These are phyloP conservation scores for Orchestes rusci DNA, from an alignment of 2,888 invertebrate species.

Conservation along the genomic window DNA sequence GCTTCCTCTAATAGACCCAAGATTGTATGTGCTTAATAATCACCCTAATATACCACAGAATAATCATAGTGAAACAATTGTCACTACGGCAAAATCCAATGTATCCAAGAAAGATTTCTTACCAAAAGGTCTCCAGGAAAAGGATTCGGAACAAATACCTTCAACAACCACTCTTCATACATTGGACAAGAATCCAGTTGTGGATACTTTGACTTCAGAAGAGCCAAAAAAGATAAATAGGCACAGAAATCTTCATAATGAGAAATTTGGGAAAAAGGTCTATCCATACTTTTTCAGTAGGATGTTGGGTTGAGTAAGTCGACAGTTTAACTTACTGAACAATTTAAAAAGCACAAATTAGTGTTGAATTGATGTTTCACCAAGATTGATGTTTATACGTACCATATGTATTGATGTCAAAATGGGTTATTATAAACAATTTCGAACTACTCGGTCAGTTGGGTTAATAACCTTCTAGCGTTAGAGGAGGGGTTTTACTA, in stretches of 20 bases:
- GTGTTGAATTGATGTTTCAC: too few relatives aligned
- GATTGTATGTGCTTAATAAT: conserved; percentile 35
- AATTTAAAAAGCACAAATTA: too few relatives aligned
- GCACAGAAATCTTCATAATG: conserved; percentile 44
- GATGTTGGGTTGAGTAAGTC: conserved; percentile 48
- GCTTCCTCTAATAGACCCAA: conserved; percentile 35
- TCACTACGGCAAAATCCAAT: conserved; percentile 1
- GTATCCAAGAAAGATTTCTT: conserved; percentile 30
- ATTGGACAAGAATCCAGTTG: not conserved
- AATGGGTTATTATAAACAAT: too few relatives aligned
- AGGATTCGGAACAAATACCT: conserved; percentile 8
- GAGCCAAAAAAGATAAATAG: conserved; percentile 42
- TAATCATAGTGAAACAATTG: conserved; percentile 30
- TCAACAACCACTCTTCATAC: not conserved
- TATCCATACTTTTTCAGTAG: conserved; percentile 51
- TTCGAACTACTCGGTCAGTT: too few relatives aligned
- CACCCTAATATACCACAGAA: conserved; percentile 25
- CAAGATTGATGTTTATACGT: too few relatives aligned
- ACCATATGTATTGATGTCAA: too few relatives aligned
- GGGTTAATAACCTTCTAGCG: too few relatives aligned
- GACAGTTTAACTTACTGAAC: too few relatives aligned
- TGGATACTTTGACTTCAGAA: conserved; percentile 18
- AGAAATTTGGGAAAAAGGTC: conserved; percentile 47
- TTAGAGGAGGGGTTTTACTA: too few relatives aligned
- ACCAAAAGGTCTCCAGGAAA: conserved; percentile 30